Evolutionary conservation across 2,888 invertebrate genomes (phyloP).

Genomic region (Pinctada fucata): DNA sequence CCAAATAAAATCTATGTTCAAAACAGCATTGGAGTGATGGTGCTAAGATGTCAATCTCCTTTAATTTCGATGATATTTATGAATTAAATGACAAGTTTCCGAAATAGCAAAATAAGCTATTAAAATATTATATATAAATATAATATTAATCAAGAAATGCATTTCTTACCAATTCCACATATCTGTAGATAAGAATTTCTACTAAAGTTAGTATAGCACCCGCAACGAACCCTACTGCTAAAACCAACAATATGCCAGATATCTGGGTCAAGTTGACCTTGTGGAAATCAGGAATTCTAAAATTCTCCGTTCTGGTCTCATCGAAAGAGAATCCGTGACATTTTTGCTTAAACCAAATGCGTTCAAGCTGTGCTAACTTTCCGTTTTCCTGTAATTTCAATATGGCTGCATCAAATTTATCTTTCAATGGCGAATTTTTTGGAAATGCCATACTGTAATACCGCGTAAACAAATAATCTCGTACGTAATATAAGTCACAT

Average conservation of each 20-base stretch:
- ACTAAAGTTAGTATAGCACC: conserved; percentile 59
- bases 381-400: conserved; percentile 55
- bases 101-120: too few species aligned
- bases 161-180: conserved; percentile 59
- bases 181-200: conserved; percentile 61
- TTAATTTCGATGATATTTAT: too few species aligned
- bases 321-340: conserved; percentile 54
- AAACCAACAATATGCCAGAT: conserved; percentile 62
- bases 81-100: too few species aligned
- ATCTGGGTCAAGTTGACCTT: conserved; percentile 62
- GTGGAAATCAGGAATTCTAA: conserved; percentile 42
- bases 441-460: conserved; percentile 56
- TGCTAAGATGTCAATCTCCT: too few species aligned
- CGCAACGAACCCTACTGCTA: conserved; percentile 58
- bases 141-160: too few species aligned
- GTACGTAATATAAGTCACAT: conserved; percentile 66
- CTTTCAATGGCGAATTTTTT: conserved; percentile 36
- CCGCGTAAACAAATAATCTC: conserved; percentile 47
- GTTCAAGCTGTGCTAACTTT: conserved; percentile 47
- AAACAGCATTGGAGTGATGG: too few species aligned
- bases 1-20: too few species aligned
- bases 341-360: conserved; percentile 61
- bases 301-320: conserved; percentile 35
- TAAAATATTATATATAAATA: too few species aligned
- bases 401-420: conserved; percentile 49